Evolutionary conservation across 2,888 invertebrate species (phyloP), one percentile per base, ranked within the genome.

Genomic region (Agonopterix subpropinquella): DNA sequence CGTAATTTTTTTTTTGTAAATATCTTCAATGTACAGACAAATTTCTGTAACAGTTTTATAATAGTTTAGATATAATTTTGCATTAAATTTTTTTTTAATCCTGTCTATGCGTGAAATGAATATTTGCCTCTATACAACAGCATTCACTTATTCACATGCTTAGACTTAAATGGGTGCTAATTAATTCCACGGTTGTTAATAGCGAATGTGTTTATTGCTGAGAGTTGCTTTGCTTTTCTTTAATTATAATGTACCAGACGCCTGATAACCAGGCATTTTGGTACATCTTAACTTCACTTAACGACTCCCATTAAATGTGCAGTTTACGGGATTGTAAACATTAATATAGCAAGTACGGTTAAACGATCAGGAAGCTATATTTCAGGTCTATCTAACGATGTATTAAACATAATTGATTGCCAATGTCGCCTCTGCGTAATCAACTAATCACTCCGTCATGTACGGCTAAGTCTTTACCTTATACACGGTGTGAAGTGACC

Each of bases 391-490:
- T 49, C 52, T 47, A 41, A 46, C 36, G 47, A 51, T 51, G 57
- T 47, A 57, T 57, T 58, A 56, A 52, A 52, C 55, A 53, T 52
- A 47, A 53, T 52, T 51, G 56, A 51, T 57, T 53, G 44, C 50
- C 49, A 44, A 47, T 35, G 8, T 18, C 11, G 8, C 46, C 15
- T 45, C 41, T 36, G 50, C 44, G 47, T 50, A 53, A 43, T 50
- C 54, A 49, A 54, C 45, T 52, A 56, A 57, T 56, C 53, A 47
- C 49, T 61, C 53, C 47, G 47, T 59, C 60, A 58, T 54, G 53
- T 64, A 57, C 48, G 46, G 49, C 11, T 45, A 44, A 50, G 47
- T 43, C 47, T 43, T 43, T 42, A 52, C 52, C 50, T 41, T 13
- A 9, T 39, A 48, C 39, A 46, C n/a, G 45, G 47, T 45, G 45